A percentile compares a stretch with the other conserved stretches of the same genome.
These are phyloP conservation scores for Hystrix brachyura DNA, from an alignment of 2,113 vertebrate species.

Conservation along the genomic window DNA sequence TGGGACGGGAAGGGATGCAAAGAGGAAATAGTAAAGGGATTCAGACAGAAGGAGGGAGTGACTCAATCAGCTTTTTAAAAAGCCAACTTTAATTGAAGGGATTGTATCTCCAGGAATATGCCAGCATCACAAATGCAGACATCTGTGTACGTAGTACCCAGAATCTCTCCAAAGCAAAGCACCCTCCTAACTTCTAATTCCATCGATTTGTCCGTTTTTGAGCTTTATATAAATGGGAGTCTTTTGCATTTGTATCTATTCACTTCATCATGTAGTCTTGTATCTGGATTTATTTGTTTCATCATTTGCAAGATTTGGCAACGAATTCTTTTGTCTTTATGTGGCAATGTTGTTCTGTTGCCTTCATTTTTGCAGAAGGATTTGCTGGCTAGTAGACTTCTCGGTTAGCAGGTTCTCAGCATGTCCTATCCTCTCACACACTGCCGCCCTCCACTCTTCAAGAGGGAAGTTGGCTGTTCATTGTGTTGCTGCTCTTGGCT, in stretches of 20 bases:
- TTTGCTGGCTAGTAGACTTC: not conserved
- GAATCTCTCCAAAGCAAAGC: not conserved
- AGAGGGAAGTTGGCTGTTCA: rapidly evolving
- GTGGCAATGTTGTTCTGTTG: not conserved
- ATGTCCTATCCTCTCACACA: not conserved
- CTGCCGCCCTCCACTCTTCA: not conserved
- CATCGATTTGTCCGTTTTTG: not conserved
- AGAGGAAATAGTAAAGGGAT: not conserved
- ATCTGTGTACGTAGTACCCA: not conserved
- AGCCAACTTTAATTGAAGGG: not conserved
- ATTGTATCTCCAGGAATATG: not conserved
- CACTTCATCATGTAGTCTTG: not conserved
- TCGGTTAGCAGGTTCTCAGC: not conserved
- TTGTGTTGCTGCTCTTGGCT: rapidly evolving
- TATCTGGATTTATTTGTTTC: not conserved
- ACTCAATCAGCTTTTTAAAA: not conserved
- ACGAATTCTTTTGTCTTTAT: not conserved
- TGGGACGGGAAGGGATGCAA: not conserved
- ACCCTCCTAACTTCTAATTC: not conserved
- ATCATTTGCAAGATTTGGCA: not conserved
- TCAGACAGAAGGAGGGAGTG: not conserved
- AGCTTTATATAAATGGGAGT: not conserved
- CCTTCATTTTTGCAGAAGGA: not conserved
- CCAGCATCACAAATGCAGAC: not conserved
- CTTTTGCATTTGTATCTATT: no score